Percentiles rank a stretch among this genome's conserved stretches.
These are phyloP conservation scores for Vimba vimba DNA, from an alignment of 2,113 vertebrate genomes.

Conservation along the genomic window DNA sequence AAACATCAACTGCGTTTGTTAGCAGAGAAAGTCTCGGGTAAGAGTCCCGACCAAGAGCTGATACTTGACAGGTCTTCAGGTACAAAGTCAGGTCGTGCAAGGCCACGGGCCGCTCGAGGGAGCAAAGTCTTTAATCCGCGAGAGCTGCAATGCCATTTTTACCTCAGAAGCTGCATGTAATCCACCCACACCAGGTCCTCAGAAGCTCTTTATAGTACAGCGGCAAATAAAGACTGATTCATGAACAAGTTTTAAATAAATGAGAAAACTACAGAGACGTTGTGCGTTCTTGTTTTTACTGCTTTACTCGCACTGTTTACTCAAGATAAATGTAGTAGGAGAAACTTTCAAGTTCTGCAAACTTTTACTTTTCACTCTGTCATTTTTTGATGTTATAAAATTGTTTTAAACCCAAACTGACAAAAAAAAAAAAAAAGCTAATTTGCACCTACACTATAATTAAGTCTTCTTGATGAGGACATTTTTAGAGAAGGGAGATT, in stretches of 20 bases:
- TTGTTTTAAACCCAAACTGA: no score
- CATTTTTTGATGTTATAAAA: neutral
- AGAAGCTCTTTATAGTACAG: slow-evolving; percentile 12
- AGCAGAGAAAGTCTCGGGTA: slow-evolving; percentile 40
- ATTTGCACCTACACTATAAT: neutral
- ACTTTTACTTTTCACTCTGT: neutral
- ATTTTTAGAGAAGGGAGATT: neutral
- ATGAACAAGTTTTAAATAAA: neutral
- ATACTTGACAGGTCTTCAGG: slow-evolving; percentile 51
- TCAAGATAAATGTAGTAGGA: neutral
- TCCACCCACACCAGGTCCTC: slow-evolving; percentile 58
- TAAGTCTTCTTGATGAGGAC: neutral
- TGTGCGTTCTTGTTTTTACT: neutral
- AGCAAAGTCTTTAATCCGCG: slow-evolving; percentile 67
- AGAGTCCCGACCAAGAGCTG: slow-evolving; percentile 35
- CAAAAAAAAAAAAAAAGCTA: neutral
- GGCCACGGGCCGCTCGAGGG: slow-evolving; percentile 49
- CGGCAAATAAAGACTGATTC: neutral
- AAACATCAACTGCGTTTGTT: neutral
- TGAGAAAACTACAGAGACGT: neutral
- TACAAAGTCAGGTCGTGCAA: slow-evolving; percentile 54
- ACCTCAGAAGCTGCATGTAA: slow-evolving; percentile 63
- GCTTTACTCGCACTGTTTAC: neutral
- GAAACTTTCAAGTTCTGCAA: neutral
- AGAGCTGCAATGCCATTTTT: slow-evolving; percentile 65